Evolutionary conservation across 2,797 vertebrate genomes (phyloP), one percentile per base, ranked within the genome.

Genomic region (Eutrigla gurnardus): DNA sequence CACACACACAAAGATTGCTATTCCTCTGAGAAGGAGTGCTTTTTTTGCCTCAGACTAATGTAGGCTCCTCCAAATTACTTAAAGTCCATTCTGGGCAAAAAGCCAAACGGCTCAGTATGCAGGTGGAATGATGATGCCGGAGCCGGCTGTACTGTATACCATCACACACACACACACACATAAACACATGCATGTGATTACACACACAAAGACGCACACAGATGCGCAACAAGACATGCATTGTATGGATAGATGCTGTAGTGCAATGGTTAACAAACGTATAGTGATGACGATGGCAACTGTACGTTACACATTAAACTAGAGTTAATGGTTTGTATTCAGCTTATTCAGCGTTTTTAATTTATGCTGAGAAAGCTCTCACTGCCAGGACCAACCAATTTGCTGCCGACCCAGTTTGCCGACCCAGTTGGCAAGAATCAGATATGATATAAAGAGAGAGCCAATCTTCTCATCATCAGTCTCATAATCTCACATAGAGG

Each of bases 41-140:
- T 25, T 25, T 73, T 75, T 80, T 81, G 65, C 83, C 62, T 75
- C 82, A 86, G 83, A 88, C 80, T 80, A 84, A 90, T 88, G 86
- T 79, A 82, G 66, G 81, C 65, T 74, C 76, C 81, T 88, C 64
- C 80, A 88, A 83, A 87, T 89, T 83, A 84, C 81, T 83, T 81
- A 71, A 80, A 88, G 77, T 85, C 73, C 42, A 70, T 35, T 58
- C 76, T 69, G 68, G 85, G 86, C 77, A 65, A 15, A 32, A 62
- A 73, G 83, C 88, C 86, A 86, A 77, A 82, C 35, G 60, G 55
- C 75, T 74, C 53, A 33, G 46, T 71, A 65, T 78, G 78, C 77
- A 76, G 74, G 82, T 76, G 52, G 45, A 82, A 73, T 59, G 50
- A 65, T 53, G 59, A 85, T 77, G 70, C 77, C 59, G 53, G 47